These are phyloP conservation scores for Tachina grossa DNA, from an alignment of 2,888 invertebrate genomes.

Conservation along the genomic window DNA sequence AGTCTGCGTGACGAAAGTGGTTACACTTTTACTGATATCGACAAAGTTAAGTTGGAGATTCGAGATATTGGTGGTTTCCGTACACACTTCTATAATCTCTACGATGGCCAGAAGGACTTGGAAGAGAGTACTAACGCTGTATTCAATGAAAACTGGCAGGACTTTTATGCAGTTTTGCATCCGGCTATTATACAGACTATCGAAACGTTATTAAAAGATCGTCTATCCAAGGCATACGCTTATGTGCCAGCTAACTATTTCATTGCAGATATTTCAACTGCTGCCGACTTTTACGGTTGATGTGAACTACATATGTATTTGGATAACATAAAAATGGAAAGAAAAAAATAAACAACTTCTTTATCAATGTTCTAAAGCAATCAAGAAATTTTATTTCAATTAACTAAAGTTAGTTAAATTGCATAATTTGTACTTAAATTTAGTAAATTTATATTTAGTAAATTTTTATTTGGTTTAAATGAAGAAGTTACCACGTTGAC, in stretches of 20 bases:
- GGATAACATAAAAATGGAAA: background rate
- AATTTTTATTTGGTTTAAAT: no score
- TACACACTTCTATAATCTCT: conserved; percentile 87
- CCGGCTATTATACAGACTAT: conserved; percentile 86
- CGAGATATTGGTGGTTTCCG: conserved; percentile 85
- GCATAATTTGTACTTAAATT: no score
- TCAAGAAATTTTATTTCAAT: no score
- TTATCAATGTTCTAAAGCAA: no score
- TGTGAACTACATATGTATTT: background rate
- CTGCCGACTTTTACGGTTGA: conserved; percentile 18
- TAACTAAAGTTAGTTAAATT: no score
- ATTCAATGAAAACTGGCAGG: conserved; percentile 88
- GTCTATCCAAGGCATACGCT: conserved; percentile 85
- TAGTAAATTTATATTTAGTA: no score
- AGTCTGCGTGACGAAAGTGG: no score
- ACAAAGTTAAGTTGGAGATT: no score
- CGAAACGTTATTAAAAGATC: conserved; percentile 86
- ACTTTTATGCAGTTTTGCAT: conserved; percentile 86
- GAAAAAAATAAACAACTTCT: background rate
- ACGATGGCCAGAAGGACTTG: conserved; percentile 79
- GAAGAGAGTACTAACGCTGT: conserved; percentile 88
- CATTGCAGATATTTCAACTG: conserved; percentile 84
- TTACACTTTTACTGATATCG: no score
- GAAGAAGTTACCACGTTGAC: no score
- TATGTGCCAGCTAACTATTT: conserved; percentile 87